Conservation (phyloP, 2,113 vertebrate genomes). For the Phalacrocorax carbo region DNA sequence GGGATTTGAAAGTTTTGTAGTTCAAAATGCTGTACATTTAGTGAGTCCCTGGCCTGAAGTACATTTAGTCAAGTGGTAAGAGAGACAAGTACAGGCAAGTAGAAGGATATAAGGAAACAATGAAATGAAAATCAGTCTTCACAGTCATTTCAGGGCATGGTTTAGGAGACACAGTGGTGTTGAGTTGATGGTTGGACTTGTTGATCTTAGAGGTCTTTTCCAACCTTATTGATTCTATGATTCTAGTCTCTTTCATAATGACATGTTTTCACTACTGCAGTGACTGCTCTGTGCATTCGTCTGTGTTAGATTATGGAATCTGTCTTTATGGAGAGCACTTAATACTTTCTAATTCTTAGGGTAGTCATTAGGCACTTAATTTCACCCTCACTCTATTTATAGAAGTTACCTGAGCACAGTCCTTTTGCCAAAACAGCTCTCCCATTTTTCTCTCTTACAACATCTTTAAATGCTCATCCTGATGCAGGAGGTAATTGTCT, state of each 20-base stretch:
- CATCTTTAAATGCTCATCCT: not conserved
- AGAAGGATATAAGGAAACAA: not conserved
- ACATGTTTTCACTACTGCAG: not conserved
- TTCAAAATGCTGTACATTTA: not conserved
- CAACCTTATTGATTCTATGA: no score
- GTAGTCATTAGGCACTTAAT: not conserved
- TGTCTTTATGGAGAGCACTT: rapidly evolving
- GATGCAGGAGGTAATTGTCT: not conserved
- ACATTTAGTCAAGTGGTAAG: not conserved
- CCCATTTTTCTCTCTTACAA: not conserved
- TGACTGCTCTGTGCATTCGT: not conserved
- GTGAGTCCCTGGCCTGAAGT: not conserved
- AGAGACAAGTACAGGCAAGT: not conserved
- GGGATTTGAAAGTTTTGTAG: not conserved
- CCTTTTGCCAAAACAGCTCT: not conserved
- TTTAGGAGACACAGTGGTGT: no score
- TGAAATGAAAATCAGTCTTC: not conserved
- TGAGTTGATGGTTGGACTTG: no score
- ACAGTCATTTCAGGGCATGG: no score
- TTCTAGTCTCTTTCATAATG: not conserved
- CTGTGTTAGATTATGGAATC: not conserved
- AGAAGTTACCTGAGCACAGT: not conserved
- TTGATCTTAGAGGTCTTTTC: no score
- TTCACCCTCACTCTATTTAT: not conserved
- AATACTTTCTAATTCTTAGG: not conserved